Percentiles rank a stretch among this genome's conserved stretches.
Evolutionary conservation across 2,797 vertebrate species (phyloP).

Genomic region (Bovichtus diacanthus): DNA sequence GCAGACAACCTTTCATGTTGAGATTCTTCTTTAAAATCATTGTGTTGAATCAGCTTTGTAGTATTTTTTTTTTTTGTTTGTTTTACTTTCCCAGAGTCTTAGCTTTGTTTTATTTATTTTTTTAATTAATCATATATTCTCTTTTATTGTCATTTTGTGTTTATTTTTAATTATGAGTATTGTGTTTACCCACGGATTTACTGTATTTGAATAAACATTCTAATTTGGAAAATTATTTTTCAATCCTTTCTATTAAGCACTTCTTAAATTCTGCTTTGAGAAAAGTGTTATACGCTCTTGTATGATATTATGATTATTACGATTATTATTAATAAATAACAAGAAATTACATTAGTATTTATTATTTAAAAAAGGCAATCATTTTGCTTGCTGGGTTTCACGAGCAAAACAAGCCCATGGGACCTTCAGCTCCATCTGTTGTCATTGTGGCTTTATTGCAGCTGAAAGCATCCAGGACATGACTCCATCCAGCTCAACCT

Average conservation of each 20-base stretch:
- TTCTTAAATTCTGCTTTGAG: background rate
- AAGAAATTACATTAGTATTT: conserved; percentile 3
- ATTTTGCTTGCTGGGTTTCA: conserved; percentile 55
- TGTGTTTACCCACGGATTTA: background rate
- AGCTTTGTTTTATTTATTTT: background rate
- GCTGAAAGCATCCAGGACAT: conserved; percentile 80
- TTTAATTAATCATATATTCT: background rate
- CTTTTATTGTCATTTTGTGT: background rate
- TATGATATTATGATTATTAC: background rate
- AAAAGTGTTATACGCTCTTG: background rate
- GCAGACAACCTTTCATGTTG: background rate
- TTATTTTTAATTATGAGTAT: background rate
- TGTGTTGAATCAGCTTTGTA: background rate
- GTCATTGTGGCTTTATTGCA: conserved; percentile 82
- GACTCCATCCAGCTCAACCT: conserved; percentile 74
- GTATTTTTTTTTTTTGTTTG: background rate
- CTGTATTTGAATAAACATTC: background rate
- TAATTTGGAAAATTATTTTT: background rate
- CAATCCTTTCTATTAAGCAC: background rate
- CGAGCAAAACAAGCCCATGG: conserved; percentile 69
- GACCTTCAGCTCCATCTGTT: conserved; percentile 84
- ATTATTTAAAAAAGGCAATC: conserved; percentile 13
- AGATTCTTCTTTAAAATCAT: background rate
- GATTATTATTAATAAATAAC: conserved; percentile 22
- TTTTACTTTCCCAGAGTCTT: background rate